Evolutionary conservation across 2,113 vertebrate species (phyloP), one percentile per base, ranked within the genome.

Genomic region (Oriolus oriolus): DNA sequence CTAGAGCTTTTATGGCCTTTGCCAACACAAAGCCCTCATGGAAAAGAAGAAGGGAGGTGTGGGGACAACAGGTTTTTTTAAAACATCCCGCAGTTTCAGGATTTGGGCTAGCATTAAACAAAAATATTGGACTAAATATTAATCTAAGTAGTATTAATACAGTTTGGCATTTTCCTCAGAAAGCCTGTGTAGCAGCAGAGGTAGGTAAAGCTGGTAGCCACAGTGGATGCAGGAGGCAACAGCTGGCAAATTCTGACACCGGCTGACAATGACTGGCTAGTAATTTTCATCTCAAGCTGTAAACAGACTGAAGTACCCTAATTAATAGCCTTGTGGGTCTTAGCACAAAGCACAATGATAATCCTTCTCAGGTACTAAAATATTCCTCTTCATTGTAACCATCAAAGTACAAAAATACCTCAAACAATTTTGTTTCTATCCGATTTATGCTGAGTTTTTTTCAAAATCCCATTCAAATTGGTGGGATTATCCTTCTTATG

Each of bases 11-110:
- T 47, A n/a, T 21, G 15, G 26, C 6, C 10, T 81, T 90, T 56
- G 23, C 23, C 77, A 77, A 49, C 27, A 56, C 6, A 27, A 81
- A 18, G 7, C 15, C 39, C 26, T 42, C 44, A 81, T 1, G 3
- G 33, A 49, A 77, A 87, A 71, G 17, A 71, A 71, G 16, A 59
- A 75, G 27, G 69, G 13, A 81, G 2, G 4, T 61, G 16, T 76
- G 41, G 10, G 6, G 19, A 69, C 4, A 59, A 13, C 5, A 3
- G 1, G 8, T 8, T 54, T 26, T 37, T 79, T 28, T 3, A 0
- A 9, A 53, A 47, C 74, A 74, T 16, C 44, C 18, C 1, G 0
- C 12, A 27, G 37, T 17, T 89, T 89, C n/a, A n/a, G 27, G 37
- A 69, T 89, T 78, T 80, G n/a, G 14, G 8, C 70, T 45, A 56